Conservation (phyloP, 2,113 vertebrate species). For the Butastur rufipennis region DNA sequence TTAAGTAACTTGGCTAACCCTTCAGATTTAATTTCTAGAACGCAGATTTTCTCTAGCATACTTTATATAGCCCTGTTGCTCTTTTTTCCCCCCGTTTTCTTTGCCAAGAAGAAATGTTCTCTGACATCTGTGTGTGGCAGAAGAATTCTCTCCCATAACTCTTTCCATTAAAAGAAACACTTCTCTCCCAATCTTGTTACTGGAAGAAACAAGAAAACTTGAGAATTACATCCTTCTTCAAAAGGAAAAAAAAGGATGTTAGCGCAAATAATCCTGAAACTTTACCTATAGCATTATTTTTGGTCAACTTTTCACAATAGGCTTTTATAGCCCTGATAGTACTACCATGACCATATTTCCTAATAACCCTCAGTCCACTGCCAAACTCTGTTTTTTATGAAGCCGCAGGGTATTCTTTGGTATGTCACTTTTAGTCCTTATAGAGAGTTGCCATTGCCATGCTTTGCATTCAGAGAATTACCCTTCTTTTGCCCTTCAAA, state of each 20-base stretch:
- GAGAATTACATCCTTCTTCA: neutral
- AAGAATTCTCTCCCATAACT: constrained; percentile 53
- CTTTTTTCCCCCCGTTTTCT: neutral
- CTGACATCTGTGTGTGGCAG: constrained; percentile 65
- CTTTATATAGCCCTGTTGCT: constrained; percentile 2
- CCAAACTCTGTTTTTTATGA: rapidly evolving
- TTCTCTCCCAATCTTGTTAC: neutral
- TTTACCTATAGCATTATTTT: neutral
- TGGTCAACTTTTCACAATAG: neutral
- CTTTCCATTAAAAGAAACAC: constrained; percentile 5
- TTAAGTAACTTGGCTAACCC: neutral
- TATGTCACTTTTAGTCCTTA: neutral
- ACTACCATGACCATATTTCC: neutral
- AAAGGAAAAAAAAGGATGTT: neutral
- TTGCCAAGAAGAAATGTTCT: constrained; percentile 49
- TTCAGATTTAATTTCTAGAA: neutral
- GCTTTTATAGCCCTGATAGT: rapidly evolving
- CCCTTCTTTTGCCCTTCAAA: neutral
- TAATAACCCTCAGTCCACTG: neutral
- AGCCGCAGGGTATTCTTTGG: neutral
- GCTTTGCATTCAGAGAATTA: neutral
- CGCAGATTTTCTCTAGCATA: neutral
- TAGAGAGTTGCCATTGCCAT: neutral
- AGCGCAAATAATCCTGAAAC: neutral
- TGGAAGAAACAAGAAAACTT: neutral